phyloP scores from a whole-genome alignment of 2,797 vertebrate species.

The Knipowitschia caucasica region DNA sequence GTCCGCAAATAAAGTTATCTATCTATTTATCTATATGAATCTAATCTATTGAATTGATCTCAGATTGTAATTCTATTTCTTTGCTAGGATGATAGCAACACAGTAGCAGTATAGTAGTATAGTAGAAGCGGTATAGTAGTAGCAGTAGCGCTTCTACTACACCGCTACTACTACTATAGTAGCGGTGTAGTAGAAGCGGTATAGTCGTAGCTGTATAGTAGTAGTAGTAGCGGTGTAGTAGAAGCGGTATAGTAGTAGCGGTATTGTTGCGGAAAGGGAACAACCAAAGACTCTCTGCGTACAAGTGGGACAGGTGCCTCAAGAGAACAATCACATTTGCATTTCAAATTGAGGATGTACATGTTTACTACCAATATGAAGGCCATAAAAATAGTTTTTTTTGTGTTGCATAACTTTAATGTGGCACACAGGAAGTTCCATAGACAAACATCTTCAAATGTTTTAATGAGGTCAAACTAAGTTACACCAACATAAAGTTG shows the following conservation, averaged over 20 bases:
- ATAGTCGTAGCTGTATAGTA: background rate
- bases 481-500: background rate
- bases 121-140: too few species aligned
- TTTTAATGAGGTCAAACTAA: background rate
- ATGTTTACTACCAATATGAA: conserved; percentile 1
- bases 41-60: too few species aligned
- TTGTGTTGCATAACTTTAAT: background rate
- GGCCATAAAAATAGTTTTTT: background rate
- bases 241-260: background rate
- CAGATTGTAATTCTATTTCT: too few species aligned
- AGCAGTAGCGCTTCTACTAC: too few species aligned
- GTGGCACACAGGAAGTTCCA: conserved; percentile 1
- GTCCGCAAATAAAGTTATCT: too few species aligned
- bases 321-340: conserved; percentile 15
- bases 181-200: background rate
- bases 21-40: too few species aligned
- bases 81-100: too few species aligned
- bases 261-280: background rate
- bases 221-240: background rate
- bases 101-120: too few species aligned
- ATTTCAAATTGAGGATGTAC: background rate
- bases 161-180: too few species aligned
- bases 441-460: background rate
- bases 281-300: background rate
- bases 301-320: conserved; percentile 33